Evolutionary conservation across 2,888 invertebrate species (phyloP).

Genomic region (Apamea anceps): DNA sequence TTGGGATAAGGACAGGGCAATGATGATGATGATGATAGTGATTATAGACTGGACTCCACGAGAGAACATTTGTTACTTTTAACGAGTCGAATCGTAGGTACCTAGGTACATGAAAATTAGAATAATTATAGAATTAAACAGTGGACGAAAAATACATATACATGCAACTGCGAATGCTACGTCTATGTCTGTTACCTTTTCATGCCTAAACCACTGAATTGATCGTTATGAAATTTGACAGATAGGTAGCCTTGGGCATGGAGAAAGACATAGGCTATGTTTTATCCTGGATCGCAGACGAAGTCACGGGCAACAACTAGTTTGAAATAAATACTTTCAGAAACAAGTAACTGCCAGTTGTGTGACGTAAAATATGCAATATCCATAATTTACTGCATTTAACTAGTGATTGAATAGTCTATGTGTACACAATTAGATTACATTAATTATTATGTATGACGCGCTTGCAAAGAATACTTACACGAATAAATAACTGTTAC

Average conservation of each 20-base stretch:
- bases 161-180: not conserved
- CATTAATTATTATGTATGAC: conserved; percentile 12
- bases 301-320: not conserved
- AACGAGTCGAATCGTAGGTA: too few species aligned
- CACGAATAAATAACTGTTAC: not conserved
- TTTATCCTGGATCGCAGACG: not conserved
- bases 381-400: conserved; percentile 15
- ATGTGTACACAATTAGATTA: conserved; percentile 9
- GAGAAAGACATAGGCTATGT: not conserved
- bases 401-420: conserved; percentile 7
- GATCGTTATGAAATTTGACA: not conserved
- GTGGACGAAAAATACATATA: too few species aligned
- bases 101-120: too few species aligned
- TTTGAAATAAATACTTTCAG: not conserved
- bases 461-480: not conserved
- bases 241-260: not conserved
- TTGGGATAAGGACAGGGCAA: not conserved
- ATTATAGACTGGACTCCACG: too few species aligned
- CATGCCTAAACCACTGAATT: not conserved
- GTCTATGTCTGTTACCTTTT: not conserved
- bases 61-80: too few species aligned
- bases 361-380: conserved; percentile 30
- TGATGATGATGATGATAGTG: too few species aligned
- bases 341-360: not conserved
- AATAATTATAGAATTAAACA: too few species aligned